Evolutionary conservation across 2,888 invertebrate species (phyloP).

Genomic region (Archaeoteleia sp.): DNA sequence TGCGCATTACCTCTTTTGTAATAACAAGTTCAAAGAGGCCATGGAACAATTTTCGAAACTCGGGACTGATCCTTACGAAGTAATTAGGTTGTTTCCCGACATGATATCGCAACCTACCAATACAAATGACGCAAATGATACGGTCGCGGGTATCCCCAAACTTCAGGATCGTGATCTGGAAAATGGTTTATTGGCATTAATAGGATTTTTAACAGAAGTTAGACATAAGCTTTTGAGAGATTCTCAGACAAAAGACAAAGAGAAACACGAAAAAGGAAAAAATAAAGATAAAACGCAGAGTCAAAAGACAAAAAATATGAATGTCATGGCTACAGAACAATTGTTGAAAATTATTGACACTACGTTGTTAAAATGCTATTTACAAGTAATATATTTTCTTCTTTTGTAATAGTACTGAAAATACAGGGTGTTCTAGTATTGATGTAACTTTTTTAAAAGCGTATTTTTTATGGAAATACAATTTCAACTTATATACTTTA

Average conservation of each 20-base stretch:
- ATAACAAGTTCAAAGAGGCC: slow-evolving; percentile 90
- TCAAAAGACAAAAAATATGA: slow-evolving; percentile 73
- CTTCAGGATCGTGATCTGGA: slow-evolving; percentile 90
- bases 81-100: slow-evolving; percentile 95
- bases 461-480: no score
- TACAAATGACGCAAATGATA: slow-evolving; percentile 71
- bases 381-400: slow-evolving; percentile 80
- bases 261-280: slow-evolving; percentile 59
- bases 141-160: slow-evolving; percentile 76
- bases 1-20: slow-evolving; percentile 93
- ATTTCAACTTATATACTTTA: slow-evolving; percentile 9
- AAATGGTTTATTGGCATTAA: slow-evolving; percentile 90
- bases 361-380: slow-evolving; percentile 96
- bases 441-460: no score
- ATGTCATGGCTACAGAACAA: slow-evolving; percentile 77
- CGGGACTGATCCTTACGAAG: slow-evolving; percentile 95
- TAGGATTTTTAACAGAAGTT: slow-evolving; percentile 91
- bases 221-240: slow-evolving; percentile 77
- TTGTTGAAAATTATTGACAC: slow-evolving; percentile 96
- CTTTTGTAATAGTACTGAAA: no score
- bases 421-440: no score
- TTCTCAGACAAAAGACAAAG: slow-evolving; percentile 67
- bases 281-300: slow-evolving; percentile 58
- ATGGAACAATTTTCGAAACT: slow-evolving; percentile 94
- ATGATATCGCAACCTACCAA: slow-evolving; percentile 80